Conservation (phyloP, 2,888 invertebrate species). For the Myopa testacea region DNA sequence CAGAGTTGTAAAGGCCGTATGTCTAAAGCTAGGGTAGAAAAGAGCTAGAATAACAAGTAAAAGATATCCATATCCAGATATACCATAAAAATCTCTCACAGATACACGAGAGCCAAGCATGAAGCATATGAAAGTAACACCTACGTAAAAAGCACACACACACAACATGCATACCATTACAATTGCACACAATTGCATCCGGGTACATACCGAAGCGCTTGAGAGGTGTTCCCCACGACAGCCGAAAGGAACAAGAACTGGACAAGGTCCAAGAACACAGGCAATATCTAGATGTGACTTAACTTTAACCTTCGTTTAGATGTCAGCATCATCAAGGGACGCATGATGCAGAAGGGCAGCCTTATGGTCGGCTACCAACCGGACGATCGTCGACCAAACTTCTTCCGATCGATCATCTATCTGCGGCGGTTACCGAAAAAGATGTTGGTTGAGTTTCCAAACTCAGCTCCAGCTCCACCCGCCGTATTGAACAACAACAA, state of each 20-base stretch:
- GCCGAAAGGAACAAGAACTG: slow-evolving; percentile 80
- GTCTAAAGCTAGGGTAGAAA: too few relatives aligned
- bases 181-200: too few relatives aligned
- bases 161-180: too few relatives aligned
- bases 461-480: background rate
- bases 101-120: too few relatives aligned
- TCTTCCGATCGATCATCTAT: slow-evolving; percentile 98
- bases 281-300: background rate
- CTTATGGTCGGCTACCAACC: slow-evolving; percentile 99
- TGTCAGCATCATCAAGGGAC: slow-evolving; percentile 94
- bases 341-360: slow-evolving; percentile 98
- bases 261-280: slow-evolving; percentile 75
- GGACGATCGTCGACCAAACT: slow-evolving; percentile 95
- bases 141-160: too few relatives aligned
- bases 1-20: too few relatives aligned
- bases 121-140: too few relatives aligned
- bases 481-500: too few relatives aligned
- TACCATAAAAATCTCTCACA: too few relatives aligned
- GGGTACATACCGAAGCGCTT: slow-evolving; percentile 97
- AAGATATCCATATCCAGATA: too few relatives aligned
- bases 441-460: slow-evolving; percentile 71
- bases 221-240: slow-evolving; percentile 79
- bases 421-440: slow-evolving; percentile 89
- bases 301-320: slow-evolving; percentile 70
- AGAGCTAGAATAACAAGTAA: too few relatives aligned